Percentiles rank a stretch among this genome's conserved stretches.
Evolutionary conservation across 2,113 vertebrate genomes (phyloP).

Genomic region (Pterocles gutturalis): DNA sequence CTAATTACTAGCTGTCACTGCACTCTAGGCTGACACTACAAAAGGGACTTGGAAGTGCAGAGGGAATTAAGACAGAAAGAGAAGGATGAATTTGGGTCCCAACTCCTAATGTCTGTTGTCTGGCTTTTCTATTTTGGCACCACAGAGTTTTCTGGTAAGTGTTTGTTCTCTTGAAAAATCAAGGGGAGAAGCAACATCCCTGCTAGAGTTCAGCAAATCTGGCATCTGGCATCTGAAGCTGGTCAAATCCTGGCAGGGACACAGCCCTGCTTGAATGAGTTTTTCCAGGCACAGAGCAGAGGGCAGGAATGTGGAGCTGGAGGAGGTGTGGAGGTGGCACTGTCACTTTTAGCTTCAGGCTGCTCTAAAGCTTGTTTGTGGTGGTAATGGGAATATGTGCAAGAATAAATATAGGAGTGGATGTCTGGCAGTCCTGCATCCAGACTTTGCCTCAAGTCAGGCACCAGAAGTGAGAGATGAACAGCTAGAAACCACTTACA

Average conservation of each 20-base stretch:
- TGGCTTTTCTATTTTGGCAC: not conserved
- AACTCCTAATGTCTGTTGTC: not conserved
- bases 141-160: not conserved
- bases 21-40: not conserved
- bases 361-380: not conserved
- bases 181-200: not conserved
- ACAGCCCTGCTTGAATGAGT: not conserved
- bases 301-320: not conserved
- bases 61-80: not conserved
- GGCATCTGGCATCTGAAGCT: not conserved
- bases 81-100: not conserved
- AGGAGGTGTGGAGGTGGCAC: not conserved
- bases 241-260: not conserved
- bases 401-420: not conserved
- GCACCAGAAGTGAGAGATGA: rapidly evolving
- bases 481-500: not conserved
- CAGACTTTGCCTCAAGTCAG: not conserved
- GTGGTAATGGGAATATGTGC: not conserved
- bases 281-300: not conserved
- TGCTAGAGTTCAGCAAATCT: not conserved
- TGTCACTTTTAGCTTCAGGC: not conserved
- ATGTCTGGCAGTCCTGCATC: not conserved
- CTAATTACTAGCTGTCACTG: not conserved
- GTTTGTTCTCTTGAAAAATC: not conserved
- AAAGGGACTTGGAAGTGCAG: not conserved